Evolutionary conservation across 2,797 vertebrate species (phyloP).

Genomic region (Melanotaenia pygmaea): DNA sequence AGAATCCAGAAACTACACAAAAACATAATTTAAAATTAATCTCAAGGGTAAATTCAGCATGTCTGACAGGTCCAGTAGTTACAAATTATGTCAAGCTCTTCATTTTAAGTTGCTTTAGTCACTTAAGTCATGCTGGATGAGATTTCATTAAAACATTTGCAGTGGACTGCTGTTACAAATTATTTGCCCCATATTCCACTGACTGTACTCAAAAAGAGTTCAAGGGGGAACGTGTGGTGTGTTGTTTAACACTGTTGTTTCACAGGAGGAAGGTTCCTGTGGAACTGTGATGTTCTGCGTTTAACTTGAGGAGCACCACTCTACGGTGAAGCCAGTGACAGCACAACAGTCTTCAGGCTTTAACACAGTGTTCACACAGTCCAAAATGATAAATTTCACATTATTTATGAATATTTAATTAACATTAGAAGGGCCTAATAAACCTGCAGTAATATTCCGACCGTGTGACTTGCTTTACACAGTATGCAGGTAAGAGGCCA

Average conservation of each 20-base stretch:
- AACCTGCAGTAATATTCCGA: background rate
- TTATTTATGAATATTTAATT: background rate
- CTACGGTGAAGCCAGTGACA: background rate
- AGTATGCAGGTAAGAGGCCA: background rate
- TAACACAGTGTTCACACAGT: background rate
- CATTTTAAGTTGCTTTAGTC: background rate
- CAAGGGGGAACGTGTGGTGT: background rate
- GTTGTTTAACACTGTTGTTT: background rate
- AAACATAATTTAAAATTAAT: background rate
- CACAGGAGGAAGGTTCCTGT: background rate
- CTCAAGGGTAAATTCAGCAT: constrained; percentile 3
- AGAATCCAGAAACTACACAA: background rate
- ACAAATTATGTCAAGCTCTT: background rate
- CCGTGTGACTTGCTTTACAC: constrained; percentile 5
- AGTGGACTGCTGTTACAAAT: background rate
- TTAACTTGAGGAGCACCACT: background rate
- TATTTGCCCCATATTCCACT: background rate
- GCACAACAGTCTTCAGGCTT: background rate
- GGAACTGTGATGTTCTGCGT: background rate
- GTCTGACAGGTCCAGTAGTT: background rate
- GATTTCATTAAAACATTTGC: constrained; percentile 1
- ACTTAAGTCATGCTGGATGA: background rate
- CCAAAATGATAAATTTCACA: background rate
- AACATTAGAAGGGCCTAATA: background rate
- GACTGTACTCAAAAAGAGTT: background rate